phyloP scores from a whole-genome alignment of 2,113 vertebrate species.

The Amphilophus citrinellus region DNA sequence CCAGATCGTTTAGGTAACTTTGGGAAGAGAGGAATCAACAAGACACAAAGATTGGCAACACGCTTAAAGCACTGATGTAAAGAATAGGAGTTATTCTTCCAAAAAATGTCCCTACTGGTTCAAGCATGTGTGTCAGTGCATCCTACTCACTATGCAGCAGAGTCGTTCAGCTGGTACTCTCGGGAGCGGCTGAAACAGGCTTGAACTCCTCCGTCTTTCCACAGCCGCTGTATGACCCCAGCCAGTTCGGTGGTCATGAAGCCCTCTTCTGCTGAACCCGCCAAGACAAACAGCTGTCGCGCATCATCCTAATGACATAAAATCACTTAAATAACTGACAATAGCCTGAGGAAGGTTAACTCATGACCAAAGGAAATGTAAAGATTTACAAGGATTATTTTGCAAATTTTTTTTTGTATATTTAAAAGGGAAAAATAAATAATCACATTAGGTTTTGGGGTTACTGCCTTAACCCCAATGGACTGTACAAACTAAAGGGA shows the following conservation, averaged over 20 bases:
- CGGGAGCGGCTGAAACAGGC: conserved; percentile 95
- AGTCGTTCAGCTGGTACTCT: conserved; percentile 99
- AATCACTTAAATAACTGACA: background rate
- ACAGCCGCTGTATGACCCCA: conserved; percentile 94
- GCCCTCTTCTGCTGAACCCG: conserved; percentile 94
- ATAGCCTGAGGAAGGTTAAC: background rate
- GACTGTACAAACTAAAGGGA: background rate
- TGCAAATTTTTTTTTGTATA: background rate
- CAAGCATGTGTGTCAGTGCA: background rate
- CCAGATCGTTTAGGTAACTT: conserved; percentile 98
- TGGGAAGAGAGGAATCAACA: conserved; percentile 5
- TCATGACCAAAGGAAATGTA: background rate
- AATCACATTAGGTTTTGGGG: background rate
- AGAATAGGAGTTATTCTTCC: background rate
- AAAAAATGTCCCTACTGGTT: background rate
- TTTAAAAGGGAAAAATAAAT: background rate
- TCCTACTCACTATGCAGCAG: conserved; percentile 95
- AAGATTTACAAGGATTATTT: background rate
- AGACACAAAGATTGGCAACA: background rate
- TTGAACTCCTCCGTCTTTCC: conserved; percentile 95
- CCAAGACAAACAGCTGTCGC: conserved; percentile 93
- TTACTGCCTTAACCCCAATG: background rate
- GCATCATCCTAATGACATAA: conserved; percentile 90
- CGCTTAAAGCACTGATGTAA: background rate
- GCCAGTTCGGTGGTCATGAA: conserved; percentile 96